phyloP scores from a whole-genome alignment of 2,888 invertebrate genomes.

The Marasmarcha lunaedactyla region DNA sequence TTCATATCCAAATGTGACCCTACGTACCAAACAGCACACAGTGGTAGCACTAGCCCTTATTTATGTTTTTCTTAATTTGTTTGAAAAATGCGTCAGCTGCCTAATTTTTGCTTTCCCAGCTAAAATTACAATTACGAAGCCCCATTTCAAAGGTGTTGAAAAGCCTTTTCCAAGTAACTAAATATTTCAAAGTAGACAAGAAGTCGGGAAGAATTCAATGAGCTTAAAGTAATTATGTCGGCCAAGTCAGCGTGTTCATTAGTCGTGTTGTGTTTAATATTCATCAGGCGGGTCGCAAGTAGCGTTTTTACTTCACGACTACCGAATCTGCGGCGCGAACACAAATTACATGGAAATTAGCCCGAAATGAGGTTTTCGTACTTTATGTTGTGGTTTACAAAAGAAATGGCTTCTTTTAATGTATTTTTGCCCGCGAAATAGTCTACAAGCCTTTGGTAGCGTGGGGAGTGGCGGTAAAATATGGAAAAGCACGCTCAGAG shows the following conservation, averaged over 20 bases:
- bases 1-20: too few relatives aligned
- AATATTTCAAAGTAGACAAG: too few relatives aligned
- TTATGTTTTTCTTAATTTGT: too few relatives aligned
- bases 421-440: not conserved
- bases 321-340: conserved; percentile 31
- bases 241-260: conserved; percentile 47
- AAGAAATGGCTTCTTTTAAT: too few relatives aligned
- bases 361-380: conserved; percentile 23
- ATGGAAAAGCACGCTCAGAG: not conserved
- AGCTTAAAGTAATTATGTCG: conserved; percentile 47
- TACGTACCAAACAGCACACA: too few relatives aligned
- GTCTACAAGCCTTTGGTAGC: not conserved
- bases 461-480: not conserved
- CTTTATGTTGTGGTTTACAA: conserved; percentile 2
- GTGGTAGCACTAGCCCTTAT: too few relatives aligned
- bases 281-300: conserved; percentile 28
- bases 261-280: conserved; percentile 49
- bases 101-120: too few relatives aligned
- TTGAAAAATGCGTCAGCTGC: too few relatives aligned
- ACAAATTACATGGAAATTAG: conserved; percentile 52
- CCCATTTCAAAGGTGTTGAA: too few relatives aligned
- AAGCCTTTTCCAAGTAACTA: too few relatives aligned
- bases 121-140: too few relatives aligned
- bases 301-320: conserved; percentile 21
- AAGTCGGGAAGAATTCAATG: too few relatives aligned